A percentile compares a stretch with the other conserved stretches of the same genome.
Conservation (phyloP, 1,140 invertebrate genomes). For the Musca vetustissima region DNA sequence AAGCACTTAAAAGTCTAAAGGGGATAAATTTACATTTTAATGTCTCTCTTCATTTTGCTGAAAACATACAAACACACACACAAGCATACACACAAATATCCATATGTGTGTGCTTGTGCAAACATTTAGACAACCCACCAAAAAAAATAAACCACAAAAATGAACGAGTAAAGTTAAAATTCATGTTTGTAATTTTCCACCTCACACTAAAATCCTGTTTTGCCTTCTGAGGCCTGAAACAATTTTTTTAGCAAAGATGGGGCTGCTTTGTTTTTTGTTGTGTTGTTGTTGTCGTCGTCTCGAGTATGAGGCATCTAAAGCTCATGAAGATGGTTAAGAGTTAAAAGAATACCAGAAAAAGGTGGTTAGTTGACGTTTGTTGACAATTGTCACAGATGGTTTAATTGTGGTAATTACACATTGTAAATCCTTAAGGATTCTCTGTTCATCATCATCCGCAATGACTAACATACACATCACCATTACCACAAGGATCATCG, state of each 20-base stretch:
- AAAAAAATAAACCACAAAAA: neutral
- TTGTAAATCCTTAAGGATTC: conserved; percentile 55
- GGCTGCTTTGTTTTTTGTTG: neutral
- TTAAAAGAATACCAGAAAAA: conserved; percentile 4
- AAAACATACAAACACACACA: too few species aligned
- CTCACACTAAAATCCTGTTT: neutral
- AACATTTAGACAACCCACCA: too few species aligned
- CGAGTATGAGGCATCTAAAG: neutral
- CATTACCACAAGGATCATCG: neutral
- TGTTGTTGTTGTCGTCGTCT: conserved; percentile 32
- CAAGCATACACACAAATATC: too few species aligned
- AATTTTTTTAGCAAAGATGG: neutral
- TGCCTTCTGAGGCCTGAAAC: too few species aligned
- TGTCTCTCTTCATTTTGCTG: neutral
- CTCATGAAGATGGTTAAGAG: neutral
- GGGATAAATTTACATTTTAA: conserved; percentile 1
- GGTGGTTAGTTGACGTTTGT: conserved; percentile 10
- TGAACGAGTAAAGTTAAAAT: conserved; percentile 54
- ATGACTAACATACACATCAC: neutral
- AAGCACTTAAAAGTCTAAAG: conserved; percentile 22
- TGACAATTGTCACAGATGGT: conserved; percentile 56
- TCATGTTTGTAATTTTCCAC: conserved; percentile 41
- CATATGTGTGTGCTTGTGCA: too few species aligned
- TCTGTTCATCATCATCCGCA: conserved; percentile 10
- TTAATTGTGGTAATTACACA: conserved; percentile 57